Percentiles rank a stretch among this genome's conserved stretches.
Evolutionary conservation across 1,140 invertebrate genomes (phyloP).

Genomic region (Leptopilina clavipes): DNA sequence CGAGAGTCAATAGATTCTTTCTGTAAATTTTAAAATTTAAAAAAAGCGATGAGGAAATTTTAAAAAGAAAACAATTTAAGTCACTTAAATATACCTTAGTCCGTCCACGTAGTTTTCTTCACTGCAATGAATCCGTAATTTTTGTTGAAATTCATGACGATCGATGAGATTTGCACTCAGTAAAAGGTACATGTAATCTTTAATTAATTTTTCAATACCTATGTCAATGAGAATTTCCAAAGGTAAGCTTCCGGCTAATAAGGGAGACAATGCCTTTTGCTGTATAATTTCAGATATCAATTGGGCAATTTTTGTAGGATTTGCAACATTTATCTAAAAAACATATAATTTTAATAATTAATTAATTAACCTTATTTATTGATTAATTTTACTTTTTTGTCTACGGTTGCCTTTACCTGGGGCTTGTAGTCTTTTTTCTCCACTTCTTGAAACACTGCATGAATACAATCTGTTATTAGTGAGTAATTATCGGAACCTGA

Average conservation of each 20-base stretch:
- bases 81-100: conserved; percentile 61
- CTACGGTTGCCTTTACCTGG: conserved; percentile 32
- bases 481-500: conserved; percentile 50
- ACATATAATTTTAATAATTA: not conserved
- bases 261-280: conserved; percentile 48
- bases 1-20: conserved; percentile 57
- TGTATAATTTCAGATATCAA: conserved; percentile 50
- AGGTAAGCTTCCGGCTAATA: conserved; percentile 57
- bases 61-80: not conserved
- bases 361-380: not conserved
- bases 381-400: conserved; percentile 31
- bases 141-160: conserved; percentile 53
- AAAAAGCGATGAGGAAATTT: not conserved
- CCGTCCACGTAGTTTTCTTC: conserved; percentile 55
- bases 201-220: conserved; percentile 66
- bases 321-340: conserved; percentile 56
- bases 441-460: conserved; percentile 57
- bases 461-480: conserved; percentile 58
- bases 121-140: conserved; percentile 47
- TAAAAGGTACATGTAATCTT: conserved; percentile 65
- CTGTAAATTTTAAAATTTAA: conserved; percentile 47
- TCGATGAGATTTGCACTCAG: conserved; percentile 55
- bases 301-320: conserved; percentile 61
- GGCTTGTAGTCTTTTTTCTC: conserved; percentile 45
- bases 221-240: conserved; percentile 66